These are phyloP conservation scores for Ceyx cyanopectus DNA, from an alignment of 2,113 vertebrate genomes.

Conservation along the genomic window DNA sequence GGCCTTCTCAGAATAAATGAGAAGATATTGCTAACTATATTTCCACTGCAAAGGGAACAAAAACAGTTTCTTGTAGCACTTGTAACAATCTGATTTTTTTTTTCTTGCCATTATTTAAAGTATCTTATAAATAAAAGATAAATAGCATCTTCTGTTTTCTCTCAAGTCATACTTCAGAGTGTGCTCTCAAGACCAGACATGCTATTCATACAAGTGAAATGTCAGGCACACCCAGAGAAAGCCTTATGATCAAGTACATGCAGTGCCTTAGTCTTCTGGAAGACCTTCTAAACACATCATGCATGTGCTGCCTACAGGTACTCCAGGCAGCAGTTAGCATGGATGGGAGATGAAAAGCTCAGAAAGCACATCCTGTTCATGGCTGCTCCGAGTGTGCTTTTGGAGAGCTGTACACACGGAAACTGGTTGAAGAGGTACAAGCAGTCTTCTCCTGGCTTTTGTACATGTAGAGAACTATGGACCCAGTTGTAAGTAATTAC, in stretches of 20 bases:
- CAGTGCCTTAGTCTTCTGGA: not conserved
- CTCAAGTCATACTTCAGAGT: not conserved
- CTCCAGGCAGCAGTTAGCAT: accelerated
- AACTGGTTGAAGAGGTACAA: not conserved
- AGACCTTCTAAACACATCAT: not conserved
- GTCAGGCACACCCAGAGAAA: not conserved
- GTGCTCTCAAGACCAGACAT: not conserved
- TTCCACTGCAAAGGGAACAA: not conserved
- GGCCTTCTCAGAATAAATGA: not conserved
- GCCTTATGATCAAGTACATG: too few species aligned
- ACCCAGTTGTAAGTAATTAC: not conserved
- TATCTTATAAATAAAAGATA: not conserved
- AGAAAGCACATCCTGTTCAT: not conserved
- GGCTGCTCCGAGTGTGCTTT: not conserved
- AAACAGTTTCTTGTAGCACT: not conserved
- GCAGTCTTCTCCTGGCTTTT: not conserved
- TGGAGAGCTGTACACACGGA: not conserved
- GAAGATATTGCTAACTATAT: not conserved
- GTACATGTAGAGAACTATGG: not conserved
- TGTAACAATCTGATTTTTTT: not conserved
- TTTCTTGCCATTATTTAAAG: not conserved
- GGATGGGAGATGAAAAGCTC: not conserved
- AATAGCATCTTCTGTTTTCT: not conserved
- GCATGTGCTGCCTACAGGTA: accelerated
- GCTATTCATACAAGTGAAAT: not conserved